These are phyloP conservation scores for Bombycilla garrulus DNA, from an alignment of 2,113 vertebrate genomes.

Conservation along the genomic window DNA sequence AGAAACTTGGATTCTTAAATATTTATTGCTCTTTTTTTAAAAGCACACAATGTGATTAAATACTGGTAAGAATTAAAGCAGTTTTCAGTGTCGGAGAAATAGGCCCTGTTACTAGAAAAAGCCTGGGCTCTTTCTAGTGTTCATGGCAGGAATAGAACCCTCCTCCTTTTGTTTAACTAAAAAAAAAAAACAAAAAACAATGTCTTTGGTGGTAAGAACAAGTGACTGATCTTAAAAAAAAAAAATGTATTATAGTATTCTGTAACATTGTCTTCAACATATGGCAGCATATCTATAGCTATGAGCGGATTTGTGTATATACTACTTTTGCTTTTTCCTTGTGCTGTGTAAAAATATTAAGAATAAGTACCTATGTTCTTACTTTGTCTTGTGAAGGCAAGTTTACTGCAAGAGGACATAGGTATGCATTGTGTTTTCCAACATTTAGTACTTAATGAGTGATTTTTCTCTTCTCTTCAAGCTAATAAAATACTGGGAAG, in stretches of 20 bases:
- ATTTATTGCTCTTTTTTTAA: background rate
- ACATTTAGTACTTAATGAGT: background rate
- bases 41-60: background rate
- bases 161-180: background rate
- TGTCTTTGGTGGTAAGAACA: background rate
- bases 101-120: background rate
- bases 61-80: background rate
- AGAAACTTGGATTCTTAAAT: background rate
- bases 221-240: background rate
- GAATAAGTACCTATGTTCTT: background rate
- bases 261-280: background rate
- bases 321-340: background rate
- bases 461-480: constrained; percentile 62
- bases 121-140: background rate
- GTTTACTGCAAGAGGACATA: background rate
- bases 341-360: background rate
- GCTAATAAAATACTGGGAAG: constrained; percentile 99
- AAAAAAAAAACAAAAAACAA: background rate
- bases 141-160: background rate
- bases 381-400: background rate
- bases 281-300: background rate
- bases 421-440: background rate
- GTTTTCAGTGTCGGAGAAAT: background rate
- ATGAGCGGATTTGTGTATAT: background rate
- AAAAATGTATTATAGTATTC: background rate